Evolutionary conservation across 1,140 invertebrate genomes (phyloP), one percentile per base, ranked within the genome.

Genomic region (Drosophila kepulauana): DNA sequence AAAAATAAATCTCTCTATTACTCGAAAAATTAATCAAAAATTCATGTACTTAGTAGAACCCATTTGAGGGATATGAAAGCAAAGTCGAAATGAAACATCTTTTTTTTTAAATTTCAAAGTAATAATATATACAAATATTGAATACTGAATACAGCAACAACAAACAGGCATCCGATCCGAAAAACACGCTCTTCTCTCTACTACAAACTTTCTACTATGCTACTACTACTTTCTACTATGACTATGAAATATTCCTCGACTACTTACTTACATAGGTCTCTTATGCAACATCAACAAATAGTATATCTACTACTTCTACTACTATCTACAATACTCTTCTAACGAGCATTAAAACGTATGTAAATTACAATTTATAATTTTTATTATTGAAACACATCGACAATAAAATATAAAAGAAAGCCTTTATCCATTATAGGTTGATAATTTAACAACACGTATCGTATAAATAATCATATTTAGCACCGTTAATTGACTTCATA

Each of bases 311-410:
- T 54, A 69, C 33, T 59, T 48, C 33, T 33, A 33, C 59, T 65
- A 61, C 61, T 52, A 67, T 65, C 74, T 66, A 56, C 79, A 79
- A 75, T 67, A 81, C 68, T 80, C 68, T 80, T 77, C 58, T 64
- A 56, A 77, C 41, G 59, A 67, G 69, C 56, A 78, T 82, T 76
- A 41, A 79, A 81, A 81, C 72, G 82, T 88, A 80, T 73, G 82
- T 79, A 74, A 86, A 58, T 70, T 76, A 16, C 51, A 65, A 67
- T 65, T 73, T 30, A 38, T 76, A 28, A 67, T 59, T 64, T 59
- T 64, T 70, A 49, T 74, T 52, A 2, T 41, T 35, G 13, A 66
- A 52, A 72, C 43, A 43, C 58, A 45, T 35, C 3, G 45, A 25
- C 38, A 70, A 46, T 20, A 16, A 28, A 48, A 20, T 30, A 38